Base-by-base conservation (phyloP, 1,140 invertebrate genomes). In the Harlomillsia oculata region DNA sequence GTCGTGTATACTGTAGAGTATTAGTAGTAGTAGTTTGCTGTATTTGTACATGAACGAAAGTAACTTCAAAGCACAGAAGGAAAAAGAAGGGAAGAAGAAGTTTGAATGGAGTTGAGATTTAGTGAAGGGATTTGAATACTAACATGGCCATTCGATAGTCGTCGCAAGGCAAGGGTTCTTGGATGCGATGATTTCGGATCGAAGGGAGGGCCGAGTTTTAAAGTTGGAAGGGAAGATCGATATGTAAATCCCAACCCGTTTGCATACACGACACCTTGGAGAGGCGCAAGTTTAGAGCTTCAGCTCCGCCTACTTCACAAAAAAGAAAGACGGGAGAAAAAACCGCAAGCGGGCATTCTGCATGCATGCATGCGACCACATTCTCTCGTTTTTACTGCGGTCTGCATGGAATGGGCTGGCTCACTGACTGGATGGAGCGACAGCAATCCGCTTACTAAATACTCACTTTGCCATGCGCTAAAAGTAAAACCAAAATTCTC, bases 201-300 rank as follows among this genome's bases (percentile, higher is more conserved):
- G 45, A 30, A 37, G 43, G 49, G 45, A 54, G 21, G 28, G 43
- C 39, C n/a, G n/a, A n/a, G 40, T 46, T 56, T 56, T 56, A 56
- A 56, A 56, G 37, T 53, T 53, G 45, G 45, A 48, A 48, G 34
- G 45, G 45, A 18, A 28, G 48, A 60, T 60, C 59, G 53, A 60
- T 60, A 60, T 60, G 59, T 60, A 60, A 60, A 60, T 60, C 59
- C 53, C 26, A n/a, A 46, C 48, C 46, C 45, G 44, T 60, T 60
- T 60, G 59, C 59, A 60, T 60, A 60, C 30, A 36, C 29, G 32
- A 54, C 57, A 60, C 53, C 59, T 54, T 54, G 37, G 4, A 21
- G 9, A 36, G 48, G 59, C 59, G 59, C 59, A 55, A 60, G 59
- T 50, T 55, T 39, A 32, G 26, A 46, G 51, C 32, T 34, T 20